These are phyloP conservation scores for Frankliniella intonsa DNA, from an alignment of 2,888 invertebrate genomes.

Conservation along the genomic window DNA sequence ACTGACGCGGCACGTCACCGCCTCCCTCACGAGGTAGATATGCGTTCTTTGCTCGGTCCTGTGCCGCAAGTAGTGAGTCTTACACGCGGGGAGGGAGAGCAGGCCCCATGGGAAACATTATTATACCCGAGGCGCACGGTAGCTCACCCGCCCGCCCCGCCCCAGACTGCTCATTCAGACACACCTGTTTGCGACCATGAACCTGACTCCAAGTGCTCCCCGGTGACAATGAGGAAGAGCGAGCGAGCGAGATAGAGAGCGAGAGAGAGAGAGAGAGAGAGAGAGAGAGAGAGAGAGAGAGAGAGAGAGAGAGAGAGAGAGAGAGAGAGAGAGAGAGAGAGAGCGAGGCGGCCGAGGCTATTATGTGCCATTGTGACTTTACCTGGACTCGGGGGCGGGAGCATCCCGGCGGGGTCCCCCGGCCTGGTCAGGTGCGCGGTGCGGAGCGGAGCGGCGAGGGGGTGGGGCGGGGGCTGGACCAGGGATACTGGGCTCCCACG, in stretches of 20 bases:
- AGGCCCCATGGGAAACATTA: too few species aligned
- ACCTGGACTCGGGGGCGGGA: slow-evolving; percentile 23
- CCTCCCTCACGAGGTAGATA: too few species aligned
- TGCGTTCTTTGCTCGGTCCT: too few species aligned
- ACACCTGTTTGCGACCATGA: not conserved
- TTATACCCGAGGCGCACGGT: too few species aligned
- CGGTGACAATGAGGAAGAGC: not conserved
- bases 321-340: not conserved
- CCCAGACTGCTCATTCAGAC: not conserved
- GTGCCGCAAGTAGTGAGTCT: too few species aligned
- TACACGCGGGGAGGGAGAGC: too few species aligned
- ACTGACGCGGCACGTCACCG: too few species aligned
- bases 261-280: too few species aligned
- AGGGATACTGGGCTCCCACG: not conserved
- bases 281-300: not conserved
- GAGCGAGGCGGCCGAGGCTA: not conserved
- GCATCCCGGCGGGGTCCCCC: not conserved
- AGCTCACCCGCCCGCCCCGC: too few species aligned
- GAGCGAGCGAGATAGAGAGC: too few species aligned
- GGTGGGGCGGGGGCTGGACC: too few species aligned
- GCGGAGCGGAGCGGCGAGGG: not conserved
- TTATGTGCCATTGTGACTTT: slow-evolving; percentile 9
- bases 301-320: not conserved
- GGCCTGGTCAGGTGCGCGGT: not conserved
- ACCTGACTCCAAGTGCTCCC: not conserved